Evolutionary conservation across 2,113 vertebrate species (phyloP), one percentile per base, ranked within the genome.

Genomic region (Hypanus sabinus): DNA sequence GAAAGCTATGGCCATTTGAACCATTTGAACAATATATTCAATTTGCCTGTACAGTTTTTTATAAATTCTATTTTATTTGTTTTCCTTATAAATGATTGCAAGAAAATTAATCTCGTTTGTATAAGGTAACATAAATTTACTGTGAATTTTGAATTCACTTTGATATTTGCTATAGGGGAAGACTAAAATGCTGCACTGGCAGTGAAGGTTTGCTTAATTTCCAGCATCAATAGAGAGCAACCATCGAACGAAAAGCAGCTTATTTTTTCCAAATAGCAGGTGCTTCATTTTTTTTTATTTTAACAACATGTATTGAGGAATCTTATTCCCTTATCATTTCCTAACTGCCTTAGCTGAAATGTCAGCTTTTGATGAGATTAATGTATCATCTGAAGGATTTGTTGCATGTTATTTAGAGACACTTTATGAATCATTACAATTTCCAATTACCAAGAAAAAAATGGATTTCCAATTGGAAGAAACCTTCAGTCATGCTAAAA

Each of bases 271-370:
- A 62, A 38, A 7, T 14, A 33, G 11, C 88, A 91, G 65, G 88
- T 91, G 62, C 20, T 70, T 91, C 11, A 16, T 55, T 55, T 93
- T 10, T 10, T 55, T 93, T 73, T 93, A 93, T 75, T 93, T 73
- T 73, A 93, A 73, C 30, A 24, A 93, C 24, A 14, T 55, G 22
- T 92, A 93, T 46, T 93, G 70, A 73, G 91, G 10, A 73, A 75
- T 93, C 73, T 93, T 70, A 93, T 73, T 93, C 68, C 60, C 38
- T 93, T 93, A 93, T 90, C 87, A 90, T 93, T 55, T 93, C 70
- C 12, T 27, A 46, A 71, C 70, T 93, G 68, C 68, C 33, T 91
- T 70, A 70, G 65, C 62, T 70, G 30, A 91, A 90, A 91, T 91
- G 88, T 12, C 33, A 93, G 65, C 91, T 73, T 93, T 93, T 93